A percentile compares a stretch with the other conserved stretches of the same genome.
These are phyloP conservation scores for Oreochromis aureus DNA, from an alignment of 2,113 vertebrate genomes.

Conservation along the genomic window DNA sequence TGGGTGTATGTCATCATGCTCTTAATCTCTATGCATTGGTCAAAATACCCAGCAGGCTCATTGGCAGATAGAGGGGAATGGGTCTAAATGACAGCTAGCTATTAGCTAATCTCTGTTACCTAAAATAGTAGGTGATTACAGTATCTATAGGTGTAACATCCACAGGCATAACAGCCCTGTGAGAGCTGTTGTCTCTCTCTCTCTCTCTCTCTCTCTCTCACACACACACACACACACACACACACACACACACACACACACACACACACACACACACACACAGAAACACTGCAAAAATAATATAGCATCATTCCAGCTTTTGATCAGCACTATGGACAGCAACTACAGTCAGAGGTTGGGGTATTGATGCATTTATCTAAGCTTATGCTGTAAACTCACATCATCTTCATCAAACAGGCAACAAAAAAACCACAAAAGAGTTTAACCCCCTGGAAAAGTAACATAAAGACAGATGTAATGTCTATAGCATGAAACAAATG, in stretches of 20 bases:
- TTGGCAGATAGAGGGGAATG: neutral
- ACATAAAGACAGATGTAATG: neutral
- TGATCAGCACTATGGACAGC: neutral
- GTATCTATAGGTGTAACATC: neutral
- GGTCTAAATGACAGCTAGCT: neutral
- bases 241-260: neutral
- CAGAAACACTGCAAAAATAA: neutral
- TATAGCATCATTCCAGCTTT: neutral
- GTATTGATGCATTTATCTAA: neutral
- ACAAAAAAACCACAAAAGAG: neutral
- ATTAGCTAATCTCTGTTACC: neutral
- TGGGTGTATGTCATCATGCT: neutral
- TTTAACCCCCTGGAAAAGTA: neutral
- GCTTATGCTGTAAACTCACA: neutral
- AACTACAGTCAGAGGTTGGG: neutral
- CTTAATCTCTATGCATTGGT: neutral
- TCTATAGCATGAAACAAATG: neutral
- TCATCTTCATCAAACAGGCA: neutral
- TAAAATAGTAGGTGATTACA: neutral
- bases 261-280: neutral
- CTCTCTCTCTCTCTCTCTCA: neutral
- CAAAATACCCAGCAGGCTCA: neutral
- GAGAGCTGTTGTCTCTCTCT: neutral
- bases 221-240: neutral
- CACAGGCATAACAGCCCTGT: neutral